Evolutionary conservation across 2,113 vertebrate genomes (phyloP).

Genomic region (Cettia cetti): DNA sequence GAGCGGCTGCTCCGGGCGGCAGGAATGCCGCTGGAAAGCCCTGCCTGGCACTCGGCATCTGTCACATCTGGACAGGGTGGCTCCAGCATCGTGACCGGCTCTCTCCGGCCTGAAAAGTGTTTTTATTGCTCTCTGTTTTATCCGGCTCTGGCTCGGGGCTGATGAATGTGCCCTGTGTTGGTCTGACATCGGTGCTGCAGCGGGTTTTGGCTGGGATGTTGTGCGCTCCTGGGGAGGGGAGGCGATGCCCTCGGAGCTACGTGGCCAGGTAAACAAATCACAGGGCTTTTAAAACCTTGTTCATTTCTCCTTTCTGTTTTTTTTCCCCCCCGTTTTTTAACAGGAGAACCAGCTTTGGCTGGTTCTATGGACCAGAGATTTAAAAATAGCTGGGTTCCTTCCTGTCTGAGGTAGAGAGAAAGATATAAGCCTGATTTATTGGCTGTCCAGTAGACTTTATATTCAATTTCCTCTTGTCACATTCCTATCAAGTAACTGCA

Average conservation of each 20-base stretch:
- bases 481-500: slow-evolving; percentile 67
- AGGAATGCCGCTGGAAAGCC: background rate
- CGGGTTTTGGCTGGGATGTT: background rate
- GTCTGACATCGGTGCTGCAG: background rate
- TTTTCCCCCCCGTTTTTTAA: accelerated
- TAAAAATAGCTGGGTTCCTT: slow-evolving; percentile 67
- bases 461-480: slow-evolving; percentile 70
- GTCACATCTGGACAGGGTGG: background rate
- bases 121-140: background rate
- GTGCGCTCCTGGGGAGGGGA: background rate
- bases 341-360: background rate
- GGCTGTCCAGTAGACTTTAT: slow-evolving; percentile 64
- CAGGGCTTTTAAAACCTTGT: background rate
- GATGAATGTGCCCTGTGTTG: background rate
- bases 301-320: background rate
- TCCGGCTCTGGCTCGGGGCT: accelerated
- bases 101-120: accelerated
- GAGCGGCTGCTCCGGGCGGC: background rate
- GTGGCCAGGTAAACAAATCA: background rate
- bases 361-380: slow-evolving; percentile 3
- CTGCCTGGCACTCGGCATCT: background rate
- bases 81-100: accelerated
- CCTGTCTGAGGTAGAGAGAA: slow-evolving; percentile 67
- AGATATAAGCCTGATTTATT: slow-evolving; percentile 69
- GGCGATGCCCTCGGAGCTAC: background rate